Evolutionary conservation across 2,113 vertebrate species (phyloP).

Genomic region (Hystrix brachyura): DNA sequence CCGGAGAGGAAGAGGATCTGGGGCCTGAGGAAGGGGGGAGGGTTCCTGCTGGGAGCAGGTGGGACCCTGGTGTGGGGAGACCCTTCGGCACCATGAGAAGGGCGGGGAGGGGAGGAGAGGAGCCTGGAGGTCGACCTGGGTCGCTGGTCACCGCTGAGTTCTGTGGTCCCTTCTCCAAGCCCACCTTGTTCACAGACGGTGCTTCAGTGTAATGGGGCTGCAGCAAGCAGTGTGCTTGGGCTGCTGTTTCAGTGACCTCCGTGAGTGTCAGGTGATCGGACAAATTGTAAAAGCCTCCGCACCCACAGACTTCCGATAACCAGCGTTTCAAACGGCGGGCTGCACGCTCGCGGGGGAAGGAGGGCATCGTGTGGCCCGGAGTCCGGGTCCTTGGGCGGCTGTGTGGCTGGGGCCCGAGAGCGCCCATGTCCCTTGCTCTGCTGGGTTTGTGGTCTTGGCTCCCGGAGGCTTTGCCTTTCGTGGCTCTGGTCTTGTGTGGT

Average conservation of each 20-base stretch:
- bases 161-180: neutral
- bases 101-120: neutral
- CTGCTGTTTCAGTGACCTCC: too few relatives aligned
- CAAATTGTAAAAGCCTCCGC: too few relatives aligned
- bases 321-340: too few relatives aligned
- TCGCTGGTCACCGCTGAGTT: too few relatives aligned
- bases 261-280: too few relatives aligned
- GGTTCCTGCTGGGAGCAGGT: neutral
- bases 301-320: too few relatives aligned
- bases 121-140: neutral
- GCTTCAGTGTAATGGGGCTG: too few relatives aligned
- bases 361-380: neutral
- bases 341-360: accelerated
- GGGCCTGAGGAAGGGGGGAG: neutral
- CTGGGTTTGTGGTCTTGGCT: accelerated
- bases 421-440: neutral
- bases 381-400: accelerated
- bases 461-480: accelerated
- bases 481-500: neutral
- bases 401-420: accelerated
- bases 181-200: neutral
- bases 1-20: neutral
- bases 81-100: neutral
- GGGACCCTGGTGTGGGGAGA: neutral
- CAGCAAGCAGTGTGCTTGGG: too few relatives aligned